phyloP scores from a whole-genome alignment of 2,113 vertebrate species.

The Chrysemys picta region DNA sequence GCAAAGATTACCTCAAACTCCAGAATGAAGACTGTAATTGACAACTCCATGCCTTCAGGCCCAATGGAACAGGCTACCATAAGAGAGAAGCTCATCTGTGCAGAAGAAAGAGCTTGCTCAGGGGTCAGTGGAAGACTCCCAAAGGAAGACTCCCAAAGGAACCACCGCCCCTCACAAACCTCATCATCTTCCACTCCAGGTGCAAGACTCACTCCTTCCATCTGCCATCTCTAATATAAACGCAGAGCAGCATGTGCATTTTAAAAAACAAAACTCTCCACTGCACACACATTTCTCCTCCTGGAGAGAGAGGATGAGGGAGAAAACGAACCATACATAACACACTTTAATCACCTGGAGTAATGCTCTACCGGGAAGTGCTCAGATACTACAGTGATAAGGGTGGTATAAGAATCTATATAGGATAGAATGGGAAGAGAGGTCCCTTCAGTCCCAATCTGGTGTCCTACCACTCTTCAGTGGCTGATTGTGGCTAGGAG shows the following conservation, averaged over 20 bases:
- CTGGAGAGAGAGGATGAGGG: not conserved
- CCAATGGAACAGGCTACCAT: not conserved
- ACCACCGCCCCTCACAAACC: not conserved
- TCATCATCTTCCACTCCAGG: not conserved
- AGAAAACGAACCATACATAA: not conserved
- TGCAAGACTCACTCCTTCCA: not conserved
- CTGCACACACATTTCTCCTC: not conserved
- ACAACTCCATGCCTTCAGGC: not conserved
- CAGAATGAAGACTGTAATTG: not conserved
- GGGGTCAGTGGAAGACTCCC: not conserved
- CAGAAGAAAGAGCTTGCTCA: not conserved
- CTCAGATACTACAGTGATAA: not conserved
- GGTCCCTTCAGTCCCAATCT: not conserved
- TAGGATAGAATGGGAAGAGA: not conserved
- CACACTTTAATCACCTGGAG: not conserved
- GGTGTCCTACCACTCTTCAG: not conserved
- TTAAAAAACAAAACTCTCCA: not conserved
- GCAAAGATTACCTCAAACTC: not conserved
- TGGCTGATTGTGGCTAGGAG: not conserved
- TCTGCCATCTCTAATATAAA: not conserved
- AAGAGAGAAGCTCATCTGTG: not conserved
- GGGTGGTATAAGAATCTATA: constrained; percentile 35
- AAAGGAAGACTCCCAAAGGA: not conserved
- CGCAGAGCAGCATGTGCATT: not conserved
- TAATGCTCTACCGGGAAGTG: not conserved